A percentile compares a stretch with the other conserved stretches of the same genome.
Evolutionary conservation across 2,797 vertebrate genomes (phyloP).

Genomic region (Chiloscyllium punctatum): DNA sequence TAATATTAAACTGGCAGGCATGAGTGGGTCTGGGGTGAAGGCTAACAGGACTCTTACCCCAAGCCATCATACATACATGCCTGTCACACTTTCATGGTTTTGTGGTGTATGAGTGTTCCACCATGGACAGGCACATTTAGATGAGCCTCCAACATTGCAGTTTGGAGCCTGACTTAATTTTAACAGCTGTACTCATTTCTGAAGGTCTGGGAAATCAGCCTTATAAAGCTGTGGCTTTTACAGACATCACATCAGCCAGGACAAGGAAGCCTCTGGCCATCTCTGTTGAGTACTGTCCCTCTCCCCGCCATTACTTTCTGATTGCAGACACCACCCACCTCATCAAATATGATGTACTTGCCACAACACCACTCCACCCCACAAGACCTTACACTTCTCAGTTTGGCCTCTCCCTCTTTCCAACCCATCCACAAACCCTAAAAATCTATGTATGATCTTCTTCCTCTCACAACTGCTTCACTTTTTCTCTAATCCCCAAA

Average conservation of each 20-base stretch:
- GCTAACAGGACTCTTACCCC: background rate
- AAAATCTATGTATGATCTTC: background rate
- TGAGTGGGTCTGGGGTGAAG: background rate
- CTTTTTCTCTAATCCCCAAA: background rate
- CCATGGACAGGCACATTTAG: background rate
- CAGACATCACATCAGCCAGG: background rate
- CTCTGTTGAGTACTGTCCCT: background rate
- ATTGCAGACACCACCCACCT: background rate
- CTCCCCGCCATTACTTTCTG: background rate
- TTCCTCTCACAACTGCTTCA: background rate
- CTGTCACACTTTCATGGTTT: background rate
- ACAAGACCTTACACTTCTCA: background rate
- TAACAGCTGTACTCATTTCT: background rate
- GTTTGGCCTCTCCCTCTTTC: background rate
- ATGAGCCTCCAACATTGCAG: background rate
- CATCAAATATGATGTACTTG: background rate
- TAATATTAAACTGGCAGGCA: background rate
- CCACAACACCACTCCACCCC: background rate
- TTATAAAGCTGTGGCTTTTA: background rate
- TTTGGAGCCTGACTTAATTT: background rate
- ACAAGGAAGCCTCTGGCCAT: background rate
- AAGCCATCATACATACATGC: too few species aligned
- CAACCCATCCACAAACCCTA: background rate
- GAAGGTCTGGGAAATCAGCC: background rate
- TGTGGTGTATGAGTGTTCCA: background rate